phyloP scores from a whole-genome alignment of 2,113 vertebrate genomes.

The Hippocampus guttulatus region DNA sequence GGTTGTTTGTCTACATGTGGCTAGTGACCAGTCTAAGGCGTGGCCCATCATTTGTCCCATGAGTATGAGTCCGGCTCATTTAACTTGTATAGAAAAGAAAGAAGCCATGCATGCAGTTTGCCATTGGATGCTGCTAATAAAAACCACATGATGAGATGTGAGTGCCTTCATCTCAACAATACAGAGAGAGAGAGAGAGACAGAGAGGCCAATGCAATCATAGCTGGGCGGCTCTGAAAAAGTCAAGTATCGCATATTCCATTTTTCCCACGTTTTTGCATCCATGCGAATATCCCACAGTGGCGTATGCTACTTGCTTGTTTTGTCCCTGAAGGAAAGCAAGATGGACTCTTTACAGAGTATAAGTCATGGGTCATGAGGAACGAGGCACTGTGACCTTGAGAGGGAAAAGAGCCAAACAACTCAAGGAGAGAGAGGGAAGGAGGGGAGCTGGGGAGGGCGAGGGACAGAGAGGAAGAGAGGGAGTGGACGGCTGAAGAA shows the following conservation, averaged over 20 bases:
- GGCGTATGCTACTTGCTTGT: slow-evolving; percentile 9
- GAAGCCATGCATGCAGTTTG: slow-evolving; percentile 18
- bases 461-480: slow-evolving; percentile 49
- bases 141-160: slow-evolving; percentile 53
- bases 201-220: slow-evolving; percentile 10
- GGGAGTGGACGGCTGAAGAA: slow-evolving; percentile 26
- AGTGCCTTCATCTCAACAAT: slow-evolving; percentile 44
- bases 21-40: no score
- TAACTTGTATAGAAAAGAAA: slow-evolving; percentile 26
- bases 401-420: slow-evolving; percentile 50
- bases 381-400: slow-evolving; percentile 63
- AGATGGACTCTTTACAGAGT: slow-evolving; percentile 30
- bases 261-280: slow-evolving; percentile 24
- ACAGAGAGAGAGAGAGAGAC: slow-evolving; percentile 2
- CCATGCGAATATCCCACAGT: slow-evolving; percentile 14
- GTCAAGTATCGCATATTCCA: slow-evolving; percentile 26
- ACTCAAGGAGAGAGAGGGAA: slow-evolving; percentile 48
- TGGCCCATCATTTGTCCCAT: no score
- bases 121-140: slow-evolving; percentile 52
- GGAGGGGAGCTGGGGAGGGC: slow-evolving; percentile 27
- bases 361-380: slow-evolving; percentile 47
- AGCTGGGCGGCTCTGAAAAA: slow-evolving; percentile 31
- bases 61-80: slow-evolving; percentile 3
- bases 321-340: not conserved
- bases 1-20: no score